phyloP scores from a whole-genome alignment of 2,113 vertebrate species.

The Xyrauchen texanus region DNA sequence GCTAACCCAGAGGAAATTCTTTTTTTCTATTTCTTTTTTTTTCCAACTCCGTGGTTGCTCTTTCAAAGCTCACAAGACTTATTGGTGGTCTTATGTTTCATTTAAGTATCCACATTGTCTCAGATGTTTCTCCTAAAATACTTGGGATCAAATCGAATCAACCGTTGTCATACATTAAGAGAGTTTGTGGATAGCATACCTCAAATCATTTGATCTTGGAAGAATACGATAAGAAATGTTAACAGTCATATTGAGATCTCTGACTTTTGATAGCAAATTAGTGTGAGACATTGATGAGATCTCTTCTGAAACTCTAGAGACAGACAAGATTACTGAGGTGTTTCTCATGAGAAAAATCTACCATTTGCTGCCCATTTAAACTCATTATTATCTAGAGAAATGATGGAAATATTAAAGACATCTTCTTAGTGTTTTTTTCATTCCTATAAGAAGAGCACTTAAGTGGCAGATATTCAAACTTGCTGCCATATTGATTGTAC shows the following conservation, averaged over 20 bases:
- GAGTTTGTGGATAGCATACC: too few relatives aligned
- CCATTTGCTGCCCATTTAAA: not conserved
- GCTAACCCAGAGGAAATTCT: too few relatives aligned
- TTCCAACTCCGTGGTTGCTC: too few relatives aligned
- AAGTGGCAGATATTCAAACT: too few relatives aligned
- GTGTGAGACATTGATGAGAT: not conserved
- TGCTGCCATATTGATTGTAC: conserved; percentile 19
- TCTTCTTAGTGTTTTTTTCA: not conserved
- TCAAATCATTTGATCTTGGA: too few relatives aligned
- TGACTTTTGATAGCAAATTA: not conserved
- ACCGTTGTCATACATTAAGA: too few relatives aligned
- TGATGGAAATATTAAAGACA: not conserved
- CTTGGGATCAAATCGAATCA: not conserved
- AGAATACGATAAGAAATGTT: not conserved
- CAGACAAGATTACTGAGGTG: not conserved
- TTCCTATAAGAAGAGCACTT: not conserved
- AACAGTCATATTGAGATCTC: not conserved
- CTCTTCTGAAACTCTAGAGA: not conserved
- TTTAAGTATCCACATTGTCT: not conserved
- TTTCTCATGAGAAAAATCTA: too few relatives aligned
- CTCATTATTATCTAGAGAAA: not conserved
- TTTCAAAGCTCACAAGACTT: too few relatives aligned
- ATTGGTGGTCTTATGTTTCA: not conserved
- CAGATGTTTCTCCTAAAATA: not conserved
- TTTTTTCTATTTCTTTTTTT: too few relatives aligned